Conservation (phyloP, 2,888 invertebrate species). For the Papilio gigon region DNA sequence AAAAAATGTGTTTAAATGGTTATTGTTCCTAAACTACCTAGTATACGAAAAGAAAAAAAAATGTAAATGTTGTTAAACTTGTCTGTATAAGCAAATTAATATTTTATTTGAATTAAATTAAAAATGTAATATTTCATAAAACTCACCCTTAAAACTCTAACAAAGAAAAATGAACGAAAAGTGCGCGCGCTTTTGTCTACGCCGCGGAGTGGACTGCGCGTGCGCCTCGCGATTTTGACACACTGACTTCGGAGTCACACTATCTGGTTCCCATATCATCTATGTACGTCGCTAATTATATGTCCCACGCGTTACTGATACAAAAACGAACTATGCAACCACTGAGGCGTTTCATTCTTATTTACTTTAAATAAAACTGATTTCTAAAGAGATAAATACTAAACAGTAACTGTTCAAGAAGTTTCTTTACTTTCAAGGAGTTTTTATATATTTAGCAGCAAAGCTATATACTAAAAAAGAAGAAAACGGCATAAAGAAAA, state of each 20-base stretch:
- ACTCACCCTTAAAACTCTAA: slow-evolving; percentile 18
- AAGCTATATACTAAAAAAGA: too few species aligned
- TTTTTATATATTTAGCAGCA: too few species aligned
- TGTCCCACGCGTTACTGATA: slow-evolving; percentile 3
- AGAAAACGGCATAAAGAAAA: too few species aligned
- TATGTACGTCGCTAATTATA: slow-evolving; percentile 17
- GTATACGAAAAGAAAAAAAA: too few species aligned
- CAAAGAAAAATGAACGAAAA: slow-evolving; percentile 5
- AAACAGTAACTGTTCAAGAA: background rate
- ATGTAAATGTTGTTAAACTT: too few species aligned
- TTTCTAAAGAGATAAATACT: background rate
- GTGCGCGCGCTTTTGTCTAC: slow-evolving; percentile 40
- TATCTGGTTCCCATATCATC: slow-evolving; percentile 29
- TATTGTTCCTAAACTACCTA: too few species aligned
- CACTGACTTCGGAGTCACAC: slow-evolving; percentile 33
- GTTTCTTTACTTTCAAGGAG: too few species aligned
- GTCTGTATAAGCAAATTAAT: too few species aligned
- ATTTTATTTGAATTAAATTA: background rate
- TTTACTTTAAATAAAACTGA: background rate
- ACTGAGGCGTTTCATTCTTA: background rate
- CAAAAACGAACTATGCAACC: background rate
- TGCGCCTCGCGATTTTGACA: slow-evolving; percentile 34
- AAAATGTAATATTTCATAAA: background rate
- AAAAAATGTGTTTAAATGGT: too few species aligned
- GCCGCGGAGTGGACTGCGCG: slow-evolving; percentile 43